Base-by-base conservation (phyloP, 2,797 vertebrate species). In the Brachymystax lenok region DNA sequence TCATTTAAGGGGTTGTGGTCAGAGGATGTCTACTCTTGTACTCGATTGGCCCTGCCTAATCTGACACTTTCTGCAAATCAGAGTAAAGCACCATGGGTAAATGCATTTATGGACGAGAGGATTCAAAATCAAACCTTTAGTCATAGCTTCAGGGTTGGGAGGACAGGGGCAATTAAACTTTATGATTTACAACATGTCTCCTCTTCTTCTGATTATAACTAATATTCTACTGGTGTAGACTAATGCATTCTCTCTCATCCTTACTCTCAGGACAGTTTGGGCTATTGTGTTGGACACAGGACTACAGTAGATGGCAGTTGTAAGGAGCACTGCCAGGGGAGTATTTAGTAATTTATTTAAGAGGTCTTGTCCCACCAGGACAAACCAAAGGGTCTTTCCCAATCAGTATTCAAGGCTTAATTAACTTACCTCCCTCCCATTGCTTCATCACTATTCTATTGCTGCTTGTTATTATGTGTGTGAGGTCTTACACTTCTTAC, bases 301-400 rank as follows among this genome's bases (percentile, higher is more conserved):
- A 46, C 76, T 83, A 77, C 69, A 74, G 71, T 75, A 79, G 50
- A 75, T 66, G 54, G 24, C 28, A n/a, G 21, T 51, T 51, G 40
- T 77, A 68, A 77, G 77, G 19, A 71, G n/a, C 46, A 71, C 17
- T 28, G 52, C 19, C 82, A 80, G 33, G 75, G 80, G 75, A 78
- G 19, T 40, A 21, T 63, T 72, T 80, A 24, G 40, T 71, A 2
- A 24, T 71, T 24, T 74, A 75, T 77, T 77, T 64, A 69, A 76
- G 73, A 46, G 74, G 69, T 74, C 77, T 83, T 79, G 74, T 84
- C 68, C 75, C 68, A 69, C 54, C 50, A 81, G 78, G n/a, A 68
- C 51, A 35, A 68, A 74, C 27, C 40, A 24, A 6, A 19, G 2
- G 56, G 56, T 59, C 8, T 27, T 67, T 67, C 21, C 27, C 21